Conservation (phyloP, 2,888 invertebrate species). For the Carterocephalus palaemon region DNA sequence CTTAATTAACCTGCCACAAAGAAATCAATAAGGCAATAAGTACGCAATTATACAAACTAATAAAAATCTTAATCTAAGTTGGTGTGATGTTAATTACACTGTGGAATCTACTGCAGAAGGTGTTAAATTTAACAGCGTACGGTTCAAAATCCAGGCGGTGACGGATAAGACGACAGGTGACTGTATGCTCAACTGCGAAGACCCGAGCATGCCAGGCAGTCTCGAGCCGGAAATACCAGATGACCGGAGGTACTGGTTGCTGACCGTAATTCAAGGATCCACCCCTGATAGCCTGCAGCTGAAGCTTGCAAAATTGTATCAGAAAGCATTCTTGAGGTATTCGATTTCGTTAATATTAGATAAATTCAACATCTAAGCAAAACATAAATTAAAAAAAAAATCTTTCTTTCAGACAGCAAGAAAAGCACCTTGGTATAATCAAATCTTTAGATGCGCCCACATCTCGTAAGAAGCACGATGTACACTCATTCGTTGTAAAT, state of each 20-base stretch:
- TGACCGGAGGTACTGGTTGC: constrained; percentile 87
- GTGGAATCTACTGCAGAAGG: constrained; percentile 15
- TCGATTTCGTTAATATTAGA: constrained; percentile 15
- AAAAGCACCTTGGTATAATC: constrained; percentile 86
- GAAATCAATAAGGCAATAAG: too few relatives aligned
- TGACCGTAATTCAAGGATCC: constrained; percentile 84
- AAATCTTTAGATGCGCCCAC: constrained; percentile 70
- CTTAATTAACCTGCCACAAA: too few relatives aligned
- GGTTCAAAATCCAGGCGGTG: constrained; percentile 54
- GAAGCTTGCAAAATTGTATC: constrained; percentile 86
- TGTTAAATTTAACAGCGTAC: constrained; percentile 25
- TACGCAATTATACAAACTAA: too few relatives aligned
- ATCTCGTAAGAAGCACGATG: constrained; percentile 69
- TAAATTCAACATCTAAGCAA: background rate
- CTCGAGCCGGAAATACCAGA: constrained; percentile 78
- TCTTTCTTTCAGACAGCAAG: constrained; percentile 83
- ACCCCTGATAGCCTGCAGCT: constrained; percentile 84
- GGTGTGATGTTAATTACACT: too few relatives aligned
- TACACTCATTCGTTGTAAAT: constrained; percentile 67
- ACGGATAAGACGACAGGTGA: constrained; percentile 71
- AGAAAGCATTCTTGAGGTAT: constrained; percentile 89
- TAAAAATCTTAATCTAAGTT: too few relatives aligned
- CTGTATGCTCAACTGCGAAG: constrained; percentile 75
- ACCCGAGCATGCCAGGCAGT: constrained; percentile 62
- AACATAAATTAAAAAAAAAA: constrained; percentile 5